Percentiles rank a stretch among this genome's conserved stretches.
These are phyloP conservation scores for Aldrovandia affinis DNA, from an alignment of 2,797 vertebrate species.

Conservation along the genomic window DNA sequence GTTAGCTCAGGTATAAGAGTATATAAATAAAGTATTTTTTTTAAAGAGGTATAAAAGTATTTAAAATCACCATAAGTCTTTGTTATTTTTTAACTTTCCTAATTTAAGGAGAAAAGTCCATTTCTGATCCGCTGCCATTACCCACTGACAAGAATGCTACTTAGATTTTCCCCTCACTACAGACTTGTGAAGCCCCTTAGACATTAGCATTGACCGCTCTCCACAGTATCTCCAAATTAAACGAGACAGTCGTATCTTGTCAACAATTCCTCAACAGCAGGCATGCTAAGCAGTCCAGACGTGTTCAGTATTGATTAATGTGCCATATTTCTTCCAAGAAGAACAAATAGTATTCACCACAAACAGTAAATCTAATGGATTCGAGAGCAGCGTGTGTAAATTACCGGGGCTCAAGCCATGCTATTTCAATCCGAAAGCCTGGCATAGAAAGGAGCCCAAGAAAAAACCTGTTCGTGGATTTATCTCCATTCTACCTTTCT, in stretches of 20 bases:
- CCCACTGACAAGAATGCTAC: neutral
- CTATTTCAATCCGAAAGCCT: neutral
- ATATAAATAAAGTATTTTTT: too few relatives aligned
- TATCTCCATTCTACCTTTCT: neutral
- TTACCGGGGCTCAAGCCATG: neutral
- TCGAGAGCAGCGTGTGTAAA: neutral
- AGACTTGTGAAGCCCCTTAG: neutral
- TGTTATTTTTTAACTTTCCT: neutral
- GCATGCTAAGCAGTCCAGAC: neutral
- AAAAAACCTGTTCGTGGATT: neutral
- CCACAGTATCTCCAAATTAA: constrained; percentile 5
- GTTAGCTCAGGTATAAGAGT: neutral
- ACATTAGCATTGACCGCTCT: neutral
- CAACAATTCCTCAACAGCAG: neutral
- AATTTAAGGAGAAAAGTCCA: neutral
- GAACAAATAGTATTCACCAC: constrained; percentile 17
- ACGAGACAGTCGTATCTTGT: neutral
- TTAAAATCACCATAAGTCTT: neutral
- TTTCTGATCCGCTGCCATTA: neutral
- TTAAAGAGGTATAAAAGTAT: too few relatives aligned
- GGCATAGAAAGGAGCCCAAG: neutral
- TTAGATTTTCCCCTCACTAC: neutral
- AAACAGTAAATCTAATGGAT: constrained; percentile 6
- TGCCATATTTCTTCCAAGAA: constrained; percentile 11
- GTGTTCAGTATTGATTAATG: constrained; percentile 9